Percentiles rank a stretch among this genome's conserved stretches.
These are phyloP conservation scores for Corythoichthys haematopterus DNA, from an alignment of 2,113 vertebrate species.

Conservation along the genomic window DNA sequence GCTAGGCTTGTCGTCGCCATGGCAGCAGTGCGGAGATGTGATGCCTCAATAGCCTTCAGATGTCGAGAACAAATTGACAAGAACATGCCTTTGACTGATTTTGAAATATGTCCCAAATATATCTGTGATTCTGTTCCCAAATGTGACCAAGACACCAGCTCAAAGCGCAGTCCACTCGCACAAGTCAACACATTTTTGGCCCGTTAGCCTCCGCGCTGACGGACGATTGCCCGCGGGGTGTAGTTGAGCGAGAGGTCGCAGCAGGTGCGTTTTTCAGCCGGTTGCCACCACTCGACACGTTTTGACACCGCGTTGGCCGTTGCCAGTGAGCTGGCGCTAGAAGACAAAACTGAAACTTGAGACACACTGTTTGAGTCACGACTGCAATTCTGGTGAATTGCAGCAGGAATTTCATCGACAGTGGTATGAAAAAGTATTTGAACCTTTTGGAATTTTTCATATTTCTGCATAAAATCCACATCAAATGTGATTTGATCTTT, in stretches of 20 bases:
- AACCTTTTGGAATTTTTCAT: too few species aligned
- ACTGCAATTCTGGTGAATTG: background rate
- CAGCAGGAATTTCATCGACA: background rate
- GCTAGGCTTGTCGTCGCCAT: constrained; percentile 60
- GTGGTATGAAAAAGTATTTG: too few species aligned
- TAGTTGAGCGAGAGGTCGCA: constrained; percentile 29
- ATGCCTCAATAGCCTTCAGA: constrained; percentile 29
- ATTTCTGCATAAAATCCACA: too few species aligned
- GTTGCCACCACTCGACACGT: constrained; percentile 5
- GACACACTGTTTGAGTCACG: background rate
- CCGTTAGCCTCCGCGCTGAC: background rate
- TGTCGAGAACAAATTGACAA: constrained; percentile 4
- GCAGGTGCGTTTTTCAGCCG: constrained; percentile 36
- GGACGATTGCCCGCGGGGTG: constrained; percentile 16
- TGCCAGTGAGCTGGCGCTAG: constrained; percentile 32
- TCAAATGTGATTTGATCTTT: too few species aligned
- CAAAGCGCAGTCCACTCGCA: background rate
- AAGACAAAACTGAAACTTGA: constrained; percentile 35
- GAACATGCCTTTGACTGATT: constrained; percentile 2
- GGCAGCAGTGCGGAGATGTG: constrained; percentile 48
- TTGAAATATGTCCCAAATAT: background rate
- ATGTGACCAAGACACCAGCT: background rate
- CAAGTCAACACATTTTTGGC: background rate
- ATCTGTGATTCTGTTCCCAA: background rate
- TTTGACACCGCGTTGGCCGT: constrained; percentile 39